Base-by-base conservation (phyloP, 2,888 invertebrate species). In the Cosmia pyralina region DNA sequence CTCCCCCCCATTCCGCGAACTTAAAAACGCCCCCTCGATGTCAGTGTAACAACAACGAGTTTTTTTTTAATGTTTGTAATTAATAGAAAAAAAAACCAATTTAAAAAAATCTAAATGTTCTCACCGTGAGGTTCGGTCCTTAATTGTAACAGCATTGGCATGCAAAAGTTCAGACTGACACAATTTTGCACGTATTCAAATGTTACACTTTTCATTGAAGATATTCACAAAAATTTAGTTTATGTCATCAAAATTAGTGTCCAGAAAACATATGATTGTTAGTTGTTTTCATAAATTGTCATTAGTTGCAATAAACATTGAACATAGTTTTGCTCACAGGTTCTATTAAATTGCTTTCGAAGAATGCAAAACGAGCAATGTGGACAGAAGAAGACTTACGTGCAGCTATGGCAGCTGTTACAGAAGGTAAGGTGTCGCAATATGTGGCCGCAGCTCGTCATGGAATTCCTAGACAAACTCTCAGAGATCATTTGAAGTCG, bases 391-490 rank as follows among this genome's bases (percentile, higher is more conserved):
- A 72, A 15, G 38, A 17, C 13, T 62, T 75, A 6, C 28, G 34
- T 15, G 60, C 60, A 3, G 75, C 75, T 34, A 41, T 74, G 58
- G 6, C n/a, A 41, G 74, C 69, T 59, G 59, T 63, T 63, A 28
- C 7, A 46, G 28, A 46, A 46, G 28, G 13, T 19, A 46, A 46
- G 0, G 1, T 63, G 13, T 46, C 28, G 4, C 38, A 38, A 15
- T n/a, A 46, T 10, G 4, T 6, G 5, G 77, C 72, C 6, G 46
- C 67, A 58, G 0, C 0, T 3, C 28, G 8, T 10, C 38, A 72
- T 55, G 41, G 58, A 2, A 67, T 77, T n/a, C 76, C 77, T 19
- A 44, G 44, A 59, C 28, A 13, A 44, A 76, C 77, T 8, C 41
- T 77, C 6, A 6, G 13, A n/a, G 15, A 44, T 38, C 77, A 72